Percentiles rank a stretch among this genome's conserved stretches.
Evolutionary conservation across 2,888 invertebrate genomes (phyloP).

Genomic region (Dusona sp.): DNA sequence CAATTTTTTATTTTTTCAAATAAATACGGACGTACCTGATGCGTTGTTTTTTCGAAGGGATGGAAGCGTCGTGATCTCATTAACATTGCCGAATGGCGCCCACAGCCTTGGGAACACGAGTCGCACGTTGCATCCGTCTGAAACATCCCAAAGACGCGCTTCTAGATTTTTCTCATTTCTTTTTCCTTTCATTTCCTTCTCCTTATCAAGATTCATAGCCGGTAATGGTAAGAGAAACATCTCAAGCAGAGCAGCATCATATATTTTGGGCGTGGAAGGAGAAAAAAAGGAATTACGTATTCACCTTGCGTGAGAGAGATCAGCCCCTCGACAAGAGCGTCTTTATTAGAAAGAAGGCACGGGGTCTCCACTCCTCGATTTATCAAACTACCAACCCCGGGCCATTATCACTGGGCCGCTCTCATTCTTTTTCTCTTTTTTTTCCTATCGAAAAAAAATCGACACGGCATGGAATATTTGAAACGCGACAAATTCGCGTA

Average conservation of each 20-base stretch:
- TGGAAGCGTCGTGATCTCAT: slow-evolving; percentile 80
- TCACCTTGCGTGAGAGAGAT: slow-evolving; percentile 81
- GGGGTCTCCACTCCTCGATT: slow-evolving; percentile 78
- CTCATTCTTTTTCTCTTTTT: slow-evolving; percentile 70
- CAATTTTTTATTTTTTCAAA: background rate
- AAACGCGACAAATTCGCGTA: background rate
- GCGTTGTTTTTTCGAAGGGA: slow-evolving; percentile 81
- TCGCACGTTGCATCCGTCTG: slow-evolving; percentile 83
- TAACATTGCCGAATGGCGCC: slow-evolving; percentile 81
- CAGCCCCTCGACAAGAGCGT: slow-evolving; percentile 83
- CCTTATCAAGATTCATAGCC: background rate
- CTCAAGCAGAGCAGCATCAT: slow-evolving; percentile 70
- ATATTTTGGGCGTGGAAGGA: background rate
- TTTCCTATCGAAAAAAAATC: slow-evolving; percentile 19
- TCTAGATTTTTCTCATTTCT: slow-evolving; percentile 17
- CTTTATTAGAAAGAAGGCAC: slow-evolving; percentile 83
- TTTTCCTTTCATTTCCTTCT: background rate
- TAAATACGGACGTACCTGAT: slow-evolving; percentile 75
- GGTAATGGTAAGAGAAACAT: slow-evolving; percentile 68
- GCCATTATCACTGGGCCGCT: slow-evolving; percentile 75
- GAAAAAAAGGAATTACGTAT: slow-evolving; percentile 80
- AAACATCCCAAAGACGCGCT: slow-evolving; percentile 56
- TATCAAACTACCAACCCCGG: slow-evolving; percentile 79
- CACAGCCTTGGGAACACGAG: slow-evolving; percentile 83
- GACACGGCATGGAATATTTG: no score